These are phyloP conservation scores for Phragmatobia fuliginosa DNA, from an alignment of 2,888 invertebrate species.

Conservation along the genomic window DNA sequence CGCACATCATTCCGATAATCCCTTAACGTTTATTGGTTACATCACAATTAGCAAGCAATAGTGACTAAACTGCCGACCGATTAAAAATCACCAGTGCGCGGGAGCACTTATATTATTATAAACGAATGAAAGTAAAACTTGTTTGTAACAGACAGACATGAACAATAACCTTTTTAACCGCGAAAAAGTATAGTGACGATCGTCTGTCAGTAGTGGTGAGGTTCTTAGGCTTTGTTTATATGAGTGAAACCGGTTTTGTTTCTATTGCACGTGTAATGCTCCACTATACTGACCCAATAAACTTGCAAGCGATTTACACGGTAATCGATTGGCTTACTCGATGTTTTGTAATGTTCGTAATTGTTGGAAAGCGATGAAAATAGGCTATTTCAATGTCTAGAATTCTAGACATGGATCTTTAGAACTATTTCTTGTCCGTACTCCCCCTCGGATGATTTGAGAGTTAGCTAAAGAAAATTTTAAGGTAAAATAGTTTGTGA, in stretches of 20 bases:
- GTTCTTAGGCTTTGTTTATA: neutral
- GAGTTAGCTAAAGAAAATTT: no score
- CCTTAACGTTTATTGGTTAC: no score
- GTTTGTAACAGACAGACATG: neutral
- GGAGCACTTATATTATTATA: neutral
- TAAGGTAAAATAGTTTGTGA: no score
- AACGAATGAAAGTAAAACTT: conserved; percentile 10
- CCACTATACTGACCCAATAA: conserved; percentile 7
- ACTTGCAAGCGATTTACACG: conserved; percentile 16
- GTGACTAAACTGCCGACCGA: neutral
- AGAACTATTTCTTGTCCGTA: no score
- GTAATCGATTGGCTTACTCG: neutral
- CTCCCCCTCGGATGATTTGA: no score
- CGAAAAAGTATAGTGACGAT: neutral
- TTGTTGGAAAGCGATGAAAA: neutral
- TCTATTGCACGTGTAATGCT: neutral
- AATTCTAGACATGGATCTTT: neutral
- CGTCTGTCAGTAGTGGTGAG: neutral
- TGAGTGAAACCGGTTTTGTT: neutral
- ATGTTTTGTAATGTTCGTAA: neutral
- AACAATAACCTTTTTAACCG: neutral
- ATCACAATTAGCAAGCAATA: neutral
- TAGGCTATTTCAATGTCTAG: no score
- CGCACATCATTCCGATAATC: no score
- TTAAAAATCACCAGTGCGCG: neutral